Conservation (phyloP, 2,888 invertebrate species). For the Himalopsyche anomala region DNA sequence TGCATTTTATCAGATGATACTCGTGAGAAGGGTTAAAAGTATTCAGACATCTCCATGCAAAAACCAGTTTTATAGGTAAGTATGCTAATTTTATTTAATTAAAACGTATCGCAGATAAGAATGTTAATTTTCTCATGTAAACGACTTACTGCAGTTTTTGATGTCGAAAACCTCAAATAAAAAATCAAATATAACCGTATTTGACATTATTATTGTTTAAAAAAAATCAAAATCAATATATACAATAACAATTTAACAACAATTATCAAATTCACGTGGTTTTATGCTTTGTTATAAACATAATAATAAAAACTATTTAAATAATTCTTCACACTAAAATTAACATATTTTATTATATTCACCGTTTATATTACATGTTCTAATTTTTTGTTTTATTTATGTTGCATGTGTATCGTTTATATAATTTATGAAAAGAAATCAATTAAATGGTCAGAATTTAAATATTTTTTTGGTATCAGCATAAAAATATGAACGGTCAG, state of each 20-base stretch:
- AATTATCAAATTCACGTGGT: not conserved
- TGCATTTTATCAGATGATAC: constrained; percentile 12
- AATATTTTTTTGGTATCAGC: too few relatives aligned
- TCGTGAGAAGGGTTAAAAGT: constrained; percentile 7
- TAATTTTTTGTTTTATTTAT: too few relatives aligned
- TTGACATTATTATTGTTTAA: not conserved
- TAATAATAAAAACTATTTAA: not conserved
- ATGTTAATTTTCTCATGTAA: constrained; percentile 13
- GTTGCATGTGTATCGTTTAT: too few relatives aligned
- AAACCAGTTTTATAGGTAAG: constrained; percentile 21
- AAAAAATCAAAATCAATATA: not conserved
- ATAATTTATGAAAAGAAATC: too few relatives aligned
- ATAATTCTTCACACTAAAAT: not conserved
- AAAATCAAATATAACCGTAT: too few relatives aligned
- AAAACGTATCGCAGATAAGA: constrained; percentile 24
- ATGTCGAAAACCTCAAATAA: not conserved
- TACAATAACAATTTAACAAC: not conserved
- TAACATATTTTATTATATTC: too few relatives aligned
- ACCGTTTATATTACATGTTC: too few relatives aligned
- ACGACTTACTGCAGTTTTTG: constrained; percentile 9
- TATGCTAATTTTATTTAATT: constrained; percentile 36
- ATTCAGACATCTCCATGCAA: constrained; percentile 8
- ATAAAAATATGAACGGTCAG: too few relatives aligned
- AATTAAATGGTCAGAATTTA: too few relatives aligned
- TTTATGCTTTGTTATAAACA: not conserved